phyloP scores from a whole-genome alignment of 2,113 vertebrate genomes.

The Anarhynchus alexandrinus region DNA sequence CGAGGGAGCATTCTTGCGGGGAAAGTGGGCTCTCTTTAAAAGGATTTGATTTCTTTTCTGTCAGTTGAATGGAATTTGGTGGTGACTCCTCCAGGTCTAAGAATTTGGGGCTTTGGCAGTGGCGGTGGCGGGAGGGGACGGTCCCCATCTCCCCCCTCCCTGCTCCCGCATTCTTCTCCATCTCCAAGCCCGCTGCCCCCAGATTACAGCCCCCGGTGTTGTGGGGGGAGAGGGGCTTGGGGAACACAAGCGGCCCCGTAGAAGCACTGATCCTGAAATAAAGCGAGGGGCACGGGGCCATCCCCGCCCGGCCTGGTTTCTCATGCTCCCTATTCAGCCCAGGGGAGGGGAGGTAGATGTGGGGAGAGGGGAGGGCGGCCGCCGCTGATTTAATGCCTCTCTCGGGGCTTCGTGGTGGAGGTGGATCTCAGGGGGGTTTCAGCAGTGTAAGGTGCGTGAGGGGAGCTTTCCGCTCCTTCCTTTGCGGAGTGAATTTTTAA shows the following conservation, averaged over 20 bases:
- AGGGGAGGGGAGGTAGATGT: not conserved
- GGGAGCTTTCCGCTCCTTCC: not conserved
- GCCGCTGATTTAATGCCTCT: not conserved
- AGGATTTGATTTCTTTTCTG: constrained; percentile 75
- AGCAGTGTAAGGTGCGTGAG: not conserved
- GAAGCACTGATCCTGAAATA: constrained; percentile 21
- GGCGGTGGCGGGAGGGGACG: constrained; percentile 1
- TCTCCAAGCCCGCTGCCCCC: not conserved
- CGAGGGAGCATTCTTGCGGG: constrained; percentile 63
- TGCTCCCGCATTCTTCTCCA: constrained; percentile 20
- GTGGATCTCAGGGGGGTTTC: not conserved
- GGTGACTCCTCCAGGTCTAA: constrained; percentile 75
- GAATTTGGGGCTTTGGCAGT: constrained; percentile 42
- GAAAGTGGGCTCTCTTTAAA: constrained; percentile 69
- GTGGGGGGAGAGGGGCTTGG: not conserved
- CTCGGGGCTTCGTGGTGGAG: rapidly evolving
- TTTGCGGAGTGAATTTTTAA: not conserved
- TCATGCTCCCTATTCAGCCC: constrained; percentile 45
- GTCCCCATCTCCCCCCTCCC: not conserved
- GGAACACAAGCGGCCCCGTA: not conserved
- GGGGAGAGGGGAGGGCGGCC: not conserved
- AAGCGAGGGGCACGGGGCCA: constrained; percentile 12
- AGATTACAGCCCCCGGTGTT: not conserved
- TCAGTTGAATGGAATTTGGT: constrained; percentile 79
- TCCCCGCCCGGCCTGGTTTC: constrained; percentile 30